Evolutionary conservation across 2,888 invertebrate genomes (phyloP).

Genomic region (Chrysolina haemoptera): DNA sequence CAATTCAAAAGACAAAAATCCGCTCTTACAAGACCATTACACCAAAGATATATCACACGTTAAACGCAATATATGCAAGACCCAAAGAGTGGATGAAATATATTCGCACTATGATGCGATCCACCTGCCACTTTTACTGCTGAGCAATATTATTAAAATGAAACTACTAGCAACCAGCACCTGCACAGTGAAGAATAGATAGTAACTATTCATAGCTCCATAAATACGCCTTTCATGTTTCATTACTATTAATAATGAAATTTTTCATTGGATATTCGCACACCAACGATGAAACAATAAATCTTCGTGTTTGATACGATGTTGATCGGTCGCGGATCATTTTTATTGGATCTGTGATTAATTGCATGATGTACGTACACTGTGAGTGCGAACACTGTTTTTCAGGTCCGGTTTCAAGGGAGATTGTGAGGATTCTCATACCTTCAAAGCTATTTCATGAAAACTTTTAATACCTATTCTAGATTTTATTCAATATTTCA

Average conservation of each 20-base stretch:
- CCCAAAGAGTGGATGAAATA: not conserved
- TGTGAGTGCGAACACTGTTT: not conserved
- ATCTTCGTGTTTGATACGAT: constrained; percentile 8
- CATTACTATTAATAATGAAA: constrained; percentile 26
- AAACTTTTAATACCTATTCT: no score
- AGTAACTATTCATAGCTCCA: constrained; percentile 14
- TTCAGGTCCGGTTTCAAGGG: not conserved
- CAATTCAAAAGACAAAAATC: not conserved
- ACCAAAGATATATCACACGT: constrained; percentile 5
- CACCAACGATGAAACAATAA: constrained; percentile 18
- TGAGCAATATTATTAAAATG: constrained; percentile 5
- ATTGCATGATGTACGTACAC: not conserved
- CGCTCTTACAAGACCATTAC: not conserved
- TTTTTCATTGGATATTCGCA: constrained; percentile 4
- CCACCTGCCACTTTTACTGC: constrained; percentile 6
- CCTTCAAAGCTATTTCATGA: no score
- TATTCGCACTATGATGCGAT: not conserved
- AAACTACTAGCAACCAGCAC: constrained; percentile 17
- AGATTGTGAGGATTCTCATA: no score
- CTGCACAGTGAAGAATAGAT: constrained; percentile 20
- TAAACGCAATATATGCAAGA: constrained; percentile 10
- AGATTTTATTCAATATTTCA: no score
- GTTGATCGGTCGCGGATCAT: constrained; percentile 11
- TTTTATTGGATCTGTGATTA: constrained; percentile 1
- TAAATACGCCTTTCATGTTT: constrained; percentile 27